Evolutionary conservation across 2,888 invertebrate genomes (phyloP).

Genomic region (Nesidiocoris tenuis): DNA sequence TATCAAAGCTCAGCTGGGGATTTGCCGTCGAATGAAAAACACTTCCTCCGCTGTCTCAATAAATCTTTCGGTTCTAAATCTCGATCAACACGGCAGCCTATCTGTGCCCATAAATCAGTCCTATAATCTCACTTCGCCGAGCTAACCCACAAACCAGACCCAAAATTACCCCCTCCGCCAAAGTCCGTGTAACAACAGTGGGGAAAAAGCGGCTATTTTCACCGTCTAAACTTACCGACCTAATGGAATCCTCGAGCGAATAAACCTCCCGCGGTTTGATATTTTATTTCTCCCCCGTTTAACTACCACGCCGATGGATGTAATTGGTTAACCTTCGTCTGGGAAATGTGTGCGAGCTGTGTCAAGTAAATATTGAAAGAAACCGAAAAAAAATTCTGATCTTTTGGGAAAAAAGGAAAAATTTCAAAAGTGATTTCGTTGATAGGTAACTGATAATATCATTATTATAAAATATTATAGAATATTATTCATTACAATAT

Average conservation of each 20-base stretch:
- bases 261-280: background rate
- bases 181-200: background rate
- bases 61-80: background rate
- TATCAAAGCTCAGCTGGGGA: background rate
- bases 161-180: background rate
- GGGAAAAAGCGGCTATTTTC: background rate
- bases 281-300: too few species aligned
- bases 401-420: too few species aligned
- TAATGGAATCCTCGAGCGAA: too few species aligned
- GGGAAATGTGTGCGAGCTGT: too few species aligned
- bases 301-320: too few species aligned
- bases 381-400: too few species aligned
- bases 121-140: background rate
- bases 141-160: background rate
- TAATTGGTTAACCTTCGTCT: too few species aligned
- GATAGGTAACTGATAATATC: too few species aligned
- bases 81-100: background rate
- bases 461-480: too few species aligned
- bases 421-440: too few species aligned
- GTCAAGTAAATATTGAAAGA: too few species aligned
- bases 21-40: background rate
- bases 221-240: background rate
- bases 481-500: too few species aligned
- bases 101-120: background rate
- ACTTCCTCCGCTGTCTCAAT: background rate